Evolutionary conservation across 2,797 vertebrate genomes (phyloP).

Genomic region (Myotis myotis): DNA sequence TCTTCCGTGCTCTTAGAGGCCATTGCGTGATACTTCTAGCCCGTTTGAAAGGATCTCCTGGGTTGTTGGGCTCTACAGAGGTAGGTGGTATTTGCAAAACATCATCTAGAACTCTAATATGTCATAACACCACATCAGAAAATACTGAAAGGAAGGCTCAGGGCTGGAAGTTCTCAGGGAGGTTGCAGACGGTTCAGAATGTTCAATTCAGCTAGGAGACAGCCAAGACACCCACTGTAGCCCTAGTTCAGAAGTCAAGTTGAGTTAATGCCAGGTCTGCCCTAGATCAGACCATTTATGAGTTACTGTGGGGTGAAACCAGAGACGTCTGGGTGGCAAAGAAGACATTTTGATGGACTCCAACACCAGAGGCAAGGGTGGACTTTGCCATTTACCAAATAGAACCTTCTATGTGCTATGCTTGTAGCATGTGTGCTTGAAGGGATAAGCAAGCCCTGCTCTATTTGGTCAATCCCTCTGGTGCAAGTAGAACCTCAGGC

Average conservation of each 20-base stretch:
- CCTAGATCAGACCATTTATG: neutral
- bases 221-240: neutral
- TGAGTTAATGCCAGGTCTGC: neutral
- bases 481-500: neutral
- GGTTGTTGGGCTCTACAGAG: neutral
- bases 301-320: neutral
- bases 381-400: neutral
- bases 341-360: neutral
- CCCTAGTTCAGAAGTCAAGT: neutral
- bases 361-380: neutral
- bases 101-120: neutral
- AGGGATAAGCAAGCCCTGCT: neutral
- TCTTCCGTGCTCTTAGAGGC: neutral
- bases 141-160: neutral
- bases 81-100: neutral
- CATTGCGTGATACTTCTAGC: neutral
- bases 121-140: neutral
- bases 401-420: neutral
- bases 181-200: neutral
- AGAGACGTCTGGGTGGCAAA: conserved; percentile 9
- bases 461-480: neutral
- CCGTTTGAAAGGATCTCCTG: neutral
- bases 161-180: neutral
- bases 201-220: conserved; percentile 5
- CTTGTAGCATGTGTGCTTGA: neutral